phyloP scores from a whole-genome alignment of 2,797 vertebrate genomes.

The Paramormyrops hopkinsi region DNA sequence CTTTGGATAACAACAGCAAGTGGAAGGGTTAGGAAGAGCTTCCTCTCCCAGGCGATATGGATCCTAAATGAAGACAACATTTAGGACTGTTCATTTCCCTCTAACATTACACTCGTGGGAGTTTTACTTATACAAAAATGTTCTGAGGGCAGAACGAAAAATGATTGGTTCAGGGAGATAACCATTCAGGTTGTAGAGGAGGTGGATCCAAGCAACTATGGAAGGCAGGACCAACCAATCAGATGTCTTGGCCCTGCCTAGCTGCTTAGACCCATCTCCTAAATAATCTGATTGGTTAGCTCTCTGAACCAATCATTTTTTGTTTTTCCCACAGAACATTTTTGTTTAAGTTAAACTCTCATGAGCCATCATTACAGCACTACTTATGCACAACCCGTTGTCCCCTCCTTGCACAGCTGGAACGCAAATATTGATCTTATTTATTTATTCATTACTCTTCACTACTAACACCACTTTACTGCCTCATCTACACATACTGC shows the following conservation, averaged over 20 bases:
- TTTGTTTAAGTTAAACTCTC: neutral
- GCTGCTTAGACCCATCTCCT: neutral
- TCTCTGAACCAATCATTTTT: neutral
- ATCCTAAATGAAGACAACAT: neutral
- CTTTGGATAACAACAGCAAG: conserved; percentile 36
- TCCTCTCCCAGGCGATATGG: neutral
- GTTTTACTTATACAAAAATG: neutral
- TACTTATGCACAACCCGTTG: neutral
- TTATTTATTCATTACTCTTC: neutral
- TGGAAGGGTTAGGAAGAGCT: conserved; percentile 5
- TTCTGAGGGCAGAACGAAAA: neutral
- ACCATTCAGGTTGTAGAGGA: neutral
- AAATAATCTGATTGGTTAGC: neutral
- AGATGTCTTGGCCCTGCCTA: neutral
- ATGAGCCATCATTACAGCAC: neutral
- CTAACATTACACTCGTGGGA: neutral
- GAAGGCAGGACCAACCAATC: neutral
- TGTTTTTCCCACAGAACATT: neutral
- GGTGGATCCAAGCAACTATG: neutral
- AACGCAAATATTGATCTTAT: neutral
- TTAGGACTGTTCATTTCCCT: neutral
- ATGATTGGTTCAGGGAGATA: neutral
- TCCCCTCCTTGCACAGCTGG: neutral
- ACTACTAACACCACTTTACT: neutral
- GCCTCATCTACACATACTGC: neutral